phyloP scores from a whole-genome alignment of 2,888 invertebrate genomes.

The Clusia tigrina region DNA sequence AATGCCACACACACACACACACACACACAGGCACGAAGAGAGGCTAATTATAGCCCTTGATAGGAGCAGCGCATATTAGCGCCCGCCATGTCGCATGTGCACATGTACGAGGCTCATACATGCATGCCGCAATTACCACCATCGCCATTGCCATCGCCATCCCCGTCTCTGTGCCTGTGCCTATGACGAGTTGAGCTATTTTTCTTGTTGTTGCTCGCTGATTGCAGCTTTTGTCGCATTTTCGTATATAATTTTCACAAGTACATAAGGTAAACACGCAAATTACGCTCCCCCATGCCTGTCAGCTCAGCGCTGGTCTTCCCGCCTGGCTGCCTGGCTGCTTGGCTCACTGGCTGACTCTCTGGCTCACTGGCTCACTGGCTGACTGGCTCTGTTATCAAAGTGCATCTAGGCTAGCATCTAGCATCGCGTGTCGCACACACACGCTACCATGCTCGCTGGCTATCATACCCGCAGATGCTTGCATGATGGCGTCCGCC shows the following conservation, averaged over 20 bases:
- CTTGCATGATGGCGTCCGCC: background rate
- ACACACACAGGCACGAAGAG: background rate
- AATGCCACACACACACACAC: background rate
- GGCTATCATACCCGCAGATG: no score
- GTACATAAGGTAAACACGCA: background rate
- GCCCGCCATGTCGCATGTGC: background rate
- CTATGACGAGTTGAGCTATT: slow-evolving; percentile 40
- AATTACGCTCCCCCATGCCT: background rate
- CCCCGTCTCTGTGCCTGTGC: background rate
- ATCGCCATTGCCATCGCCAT: background rate
- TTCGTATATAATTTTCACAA: slow-evolving; percentile 40
- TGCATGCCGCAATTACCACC: background rate
- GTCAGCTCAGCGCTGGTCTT: no score
- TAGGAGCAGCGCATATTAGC: background rate
- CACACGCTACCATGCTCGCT: slow-evolving; percentile 46
- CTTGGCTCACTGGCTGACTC: no score
- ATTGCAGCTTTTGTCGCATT: slow-evolving; percentile 54
- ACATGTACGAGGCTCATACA: no score
- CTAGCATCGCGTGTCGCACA: slow-evolving; percentile 58
- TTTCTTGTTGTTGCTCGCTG: slow-evolving; percentile 30
- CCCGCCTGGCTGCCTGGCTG: no score
- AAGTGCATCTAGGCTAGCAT: no score
- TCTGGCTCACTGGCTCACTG: no score
- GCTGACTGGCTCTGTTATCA: no score
- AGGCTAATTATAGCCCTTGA: background rate